Evolutionary conservation across 2,888 invertebrate species (phyloP).

Genomic region (Drosophila basisetae): DNA sequence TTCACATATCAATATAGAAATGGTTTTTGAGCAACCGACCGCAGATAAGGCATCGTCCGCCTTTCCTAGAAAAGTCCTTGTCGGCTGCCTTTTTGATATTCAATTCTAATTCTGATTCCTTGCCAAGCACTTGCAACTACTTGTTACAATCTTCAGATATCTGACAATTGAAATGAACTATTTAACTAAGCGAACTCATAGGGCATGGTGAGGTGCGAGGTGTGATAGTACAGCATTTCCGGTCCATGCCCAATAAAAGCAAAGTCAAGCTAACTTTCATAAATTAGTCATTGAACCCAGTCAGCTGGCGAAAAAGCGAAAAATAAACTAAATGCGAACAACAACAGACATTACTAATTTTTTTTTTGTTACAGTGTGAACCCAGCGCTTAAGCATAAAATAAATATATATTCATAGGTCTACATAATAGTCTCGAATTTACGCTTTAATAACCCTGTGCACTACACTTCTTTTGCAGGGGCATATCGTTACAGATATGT

Average conservation of each 20-base stretch:
- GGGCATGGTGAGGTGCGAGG: background rate
- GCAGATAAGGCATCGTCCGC: conserved; percentile 39
- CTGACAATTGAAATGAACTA: conserved; percentile 20
- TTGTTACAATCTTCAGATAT: conserved; percentile 28
- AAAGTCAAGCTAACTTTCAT: conserved; percentile 71
- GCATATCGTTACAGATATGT: conserved; percentile 15
- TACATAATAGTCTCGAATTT: conserved; percentile 59
- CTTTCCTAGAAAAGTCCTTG: conserved; percentile 50
- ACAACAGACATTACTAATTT: conserved; percentile 62
- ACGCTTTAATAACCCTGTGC: conserved; percentile 71
- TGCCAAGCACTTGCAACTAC: conserved; percentile 23
- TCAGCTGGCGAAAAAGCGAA: conserved; percentile 35
- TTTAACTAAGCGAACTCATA: conserved; percentile 31
- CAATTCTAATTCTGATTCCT: background rate
- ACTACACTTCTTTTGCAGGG: conserved; percentile 32
- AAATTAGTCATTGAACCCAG: conserved; percentile 79
- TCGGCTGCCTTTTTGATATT: conserved; percentile 28
- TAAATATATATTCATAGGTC: conserved; percentile 64
- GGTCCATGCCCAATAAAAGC: conserved; percentile 45
- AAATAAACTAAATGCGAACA: conserved; percentile 62
- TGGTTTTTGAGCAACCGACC: conserved; percentile 29
- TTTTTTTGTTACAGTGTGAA: conserved; percentile 69
- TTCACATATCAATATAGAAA: conserved; percentile 66
- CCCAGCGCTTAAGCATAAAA: conserved; percentile 61
- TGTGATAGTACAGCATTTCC: conserved; percentile 26